These are phyloP conservation scores for Pelochelys cantorii DNA, from an alignment of 2,797 vertebrate genomes.

Conservation along the genomic window DNA sequence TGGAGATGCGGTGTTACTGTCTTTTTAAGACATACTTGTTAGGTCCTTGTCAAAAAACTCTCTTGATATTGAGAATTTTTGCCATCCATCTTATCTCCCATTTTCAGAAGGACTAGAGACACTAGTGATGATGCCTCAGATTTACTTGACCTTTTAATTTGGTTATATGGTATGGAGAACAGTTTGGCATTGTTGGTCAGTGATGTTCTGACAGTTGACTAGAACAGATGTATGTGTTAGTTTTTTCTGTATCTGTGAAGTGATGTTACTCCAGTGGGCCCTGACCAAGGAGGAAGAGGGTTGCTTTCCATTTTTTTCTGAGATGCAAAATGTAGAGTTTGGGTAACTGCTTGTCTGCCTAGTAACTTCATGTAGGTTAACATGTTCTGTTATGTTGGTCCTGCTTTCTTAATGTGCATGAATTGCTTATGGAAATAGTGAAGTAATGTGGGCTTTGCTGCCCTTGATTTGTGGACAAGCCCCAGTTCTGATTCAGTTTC, in stretches of 20 bases:
- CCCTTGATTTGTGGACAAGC: neutral
- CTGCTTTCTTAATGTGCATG: neutral
- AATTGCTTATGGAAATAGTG: neutral
- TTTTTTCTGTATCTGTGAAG: neutral
- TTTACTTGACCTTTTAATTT: neutral
- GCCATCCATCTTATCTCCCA: neutral
- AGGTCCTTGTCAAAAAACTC: neutral
- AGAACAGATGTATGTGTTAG: neutral
- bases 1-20: neutral
- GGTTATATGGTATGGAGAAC: neutral
- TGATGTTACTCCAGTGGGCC: neutral
- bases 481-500: neutral
- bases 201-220: neutral
- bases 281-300: neutral
- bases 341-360: neutral
- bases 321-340: rapidly evolving
- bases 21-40: neutral
- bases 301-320: neutral
- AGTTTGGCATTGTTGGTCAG: neutral
- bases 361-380: neutral
- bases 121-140: neutral
- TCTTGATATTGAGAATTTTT: neutral
- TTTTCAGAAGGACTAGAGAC: neutral
- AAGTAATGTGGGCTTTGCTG: neutral
- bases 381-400: neutral